Conservation (phyloP, 2,888 invertebrate genomes). For the Drosophila neoperkinsi region DNA sequence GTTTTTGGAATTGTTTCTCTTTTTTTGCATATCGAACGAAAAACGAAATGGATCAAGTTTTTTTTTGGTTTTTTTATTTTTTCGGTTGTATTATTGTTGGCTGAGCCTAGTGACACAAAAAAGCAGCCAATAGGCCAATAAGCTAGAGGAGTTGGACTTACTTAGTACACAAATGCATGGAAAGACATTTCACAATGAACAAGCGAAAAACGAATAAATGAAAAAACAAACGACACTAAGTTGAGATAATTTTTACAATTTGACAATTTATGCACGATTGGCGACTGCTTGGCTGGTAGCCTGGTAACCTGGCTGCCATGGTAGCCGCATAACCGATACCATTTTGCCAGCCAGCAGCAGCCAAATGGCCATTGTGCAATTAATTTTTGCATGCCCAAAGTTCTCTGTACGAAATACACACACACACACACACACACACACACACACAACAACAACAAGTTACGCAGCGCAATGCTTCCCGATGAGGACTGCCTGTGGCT, state of each 20-base stretch:
- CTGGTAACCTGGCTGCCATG: neutral
- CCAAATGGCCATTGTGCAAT: conserved; percentile 71
- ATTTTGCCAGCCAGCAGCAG: conserved; percentile 1
- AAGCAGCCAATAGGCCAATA: conserved; percentile 39
- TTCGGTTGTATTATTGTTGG: neutral
- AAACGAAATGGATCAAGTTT: conserved; percentile 72
- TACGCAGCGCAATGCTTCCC: conserved; percentile 74
- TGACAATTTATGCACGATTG: conserved; percentile 81
- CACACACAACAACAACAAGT: conserved; percentile 16
- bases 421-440: conserved; percentile 2
- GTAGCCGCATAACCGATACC: conserved; percentile 24
- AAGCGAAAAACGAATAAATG: conserved; percentile 28
- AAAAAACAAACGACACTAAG: conserved; percentile 63
- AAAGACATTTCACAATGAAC: conserved; percentile 74
- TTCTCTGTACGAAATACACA: conserved; percentile 47
- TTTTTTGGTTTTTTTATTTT: conserved; percentile 18
- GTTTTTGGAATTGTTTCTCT: conserved; percentile 12
- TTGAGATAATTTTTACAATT: conserved; percentile 82
- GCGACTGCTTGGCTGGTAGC: conserved; percentile 34
- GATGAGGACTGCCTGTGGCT: conserved; percentile 74
- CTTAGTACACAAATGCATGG: conserved; percentile 65
- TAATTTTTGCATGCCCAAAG: conserved; percentile 68
- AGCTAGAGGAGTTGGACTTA: conserved; percentile 46
- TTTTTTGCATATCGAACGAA: conserved; percentile 68
- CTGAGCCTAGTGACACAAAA: conserved; percentile 20